Evolutionary conservation across 2,888 invertebrate genomes (phyloP).

Genomic region (Drosophila borborema): DNA sequence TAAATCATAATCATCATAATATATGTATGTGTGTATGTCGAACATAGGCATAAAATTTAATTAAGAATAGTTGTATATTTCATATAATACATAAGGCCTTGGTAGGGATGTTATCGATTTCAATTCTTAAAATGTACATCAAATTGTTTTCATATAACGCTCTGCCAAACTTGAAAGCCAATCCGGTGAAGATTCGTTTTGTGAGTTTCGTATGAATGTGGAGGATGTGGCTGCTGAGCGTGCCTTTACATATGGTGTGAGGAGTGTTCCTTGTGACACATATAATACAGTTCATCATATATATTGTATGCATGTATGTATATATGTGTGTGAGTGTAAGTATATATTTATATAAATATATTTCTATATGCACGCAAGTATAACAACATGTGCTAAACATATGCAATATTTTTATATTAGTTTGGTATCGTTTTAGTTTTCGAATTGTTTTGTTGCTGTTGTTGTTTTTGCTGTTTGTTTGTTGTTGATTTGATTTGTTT

Average conservation of each 20-base stretch:
- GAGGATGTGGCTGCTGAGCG: slow-evolving; percentile 27
- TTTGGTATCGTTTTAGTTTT: slow-evolving; percentile 48
- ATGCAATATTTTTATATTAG: slow-evolving; percentile 55
- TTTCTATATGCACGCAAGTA: slow-evolving; percentile 28
- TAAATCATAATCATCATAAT: slow-evolving; percentile 48
- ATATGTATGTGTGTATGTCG: slow-evolving; percentile 40
- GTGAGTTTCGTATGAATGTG: slow-evolving; percentile 16
- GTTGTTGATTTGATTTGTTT: slow-evolving; percentile 46
- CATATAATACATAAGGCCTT: slow-evolving; percentile 77
- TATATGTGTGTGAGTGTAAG: slow-evolving; percentile 18
- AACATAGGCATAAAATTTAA: slow-evolving; percentile 58
- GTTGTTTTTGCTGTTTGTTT: slow-evolving; percentile 24
- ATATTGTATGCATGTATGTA: slow-evolving; percentile 24
- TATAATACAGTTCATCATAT: slow-evolving; percentile 64
- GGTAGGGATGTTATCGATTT: slow-evolving; percentile 40
- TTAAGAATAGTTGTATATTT: slow-evolving; percentile 69
- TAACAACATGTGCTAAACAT: slow-evolving; percentile 58
- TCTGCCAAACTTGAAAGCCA: slow-evolving; percentile 36
- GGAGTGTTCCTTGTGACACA: slow-evolving; percentile 66
- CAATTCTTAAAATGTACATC: slow-evolving; percentile 52
- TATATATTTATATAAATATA: slow-evolving; percentile 32
- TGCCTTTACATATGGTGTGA: slow-evolving; percentile 26
- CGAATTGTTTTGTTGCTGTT: slow-evolving; percentile 33
- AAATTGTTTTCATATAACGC: slow-evolving; percentile 16
- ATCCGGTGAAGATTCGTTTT: slow-evolving; percentile 24